These are phyloP conservation scores for Hyles lineata DNA, from an alignment of 2,888 invertebrate genomes.

Conservation along the genomic window DNA sequence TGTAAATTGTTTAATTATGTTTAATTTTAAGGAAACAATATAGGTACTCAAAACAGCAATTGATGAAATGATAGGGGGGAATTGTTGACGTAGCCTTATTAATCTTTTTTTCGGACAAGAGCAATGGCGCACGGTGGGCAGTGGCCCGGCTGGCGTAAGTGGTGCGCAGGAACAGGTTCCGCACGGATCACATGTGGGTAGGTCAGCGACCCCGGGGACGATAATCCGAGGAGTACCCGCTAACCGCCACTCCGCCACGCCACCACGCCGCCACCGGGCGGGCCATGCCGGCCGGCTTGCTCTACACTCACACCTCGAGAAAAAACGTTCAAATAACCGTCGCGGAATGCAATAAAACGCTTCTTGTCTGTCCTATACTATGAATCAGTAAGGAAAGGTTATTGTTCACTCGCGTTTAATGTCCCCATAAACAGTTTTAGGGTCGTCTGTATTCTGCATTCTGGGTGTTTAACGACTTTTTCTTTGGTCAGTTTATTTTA, in stretches of 20 bases:
- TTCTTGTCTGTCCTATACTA: constrained; percentile 11
- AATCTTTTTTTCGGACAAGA: constrained; percentile 30
- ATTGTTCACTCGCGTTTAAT: not conserved
- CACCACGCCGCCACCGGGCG: constrained; percentile 51
- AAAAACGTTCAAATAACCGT: constrained; percentile 43
- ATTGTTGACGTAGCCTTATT: constrained; percentile 22
- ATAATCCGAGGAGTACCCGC: constrained; percentile 62
- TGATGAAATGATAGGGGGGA: not conserved
- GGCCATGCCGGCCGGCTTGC: constrained; percentile 40
- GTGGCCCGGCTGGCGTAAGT: constrained; percentile 63
- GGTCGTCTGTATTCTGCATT: constrained; percentile 1
- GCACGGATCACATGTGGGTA: constrained; percentile 75
- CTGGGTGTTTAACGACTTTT: not conserved
- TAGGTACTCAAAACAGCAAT: not conserved
- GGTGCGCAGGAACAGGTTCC: constrained; percentile 78
- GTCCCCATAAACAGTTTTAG: not conserved
- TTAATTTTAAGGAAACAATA: not conserved
- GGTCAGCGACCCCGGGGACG: constrained; percentile 74
- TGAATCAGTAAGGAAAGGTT: not conserved
- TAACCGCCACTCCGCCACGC: constrained; percentile 55
- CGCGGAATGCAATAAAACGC: constrained; percentile 34
- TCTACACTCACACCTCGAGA: constrained; percentile 40
- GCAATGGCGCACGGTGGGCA: constrained; percentile 45
- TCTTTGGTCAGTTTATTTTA: not conserved
- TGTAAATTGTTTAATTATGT: constrained; percentile 4